Conservation (phyloP, 2,113 vertebrate species). For the Puffinus mauretanicus region DNA sequence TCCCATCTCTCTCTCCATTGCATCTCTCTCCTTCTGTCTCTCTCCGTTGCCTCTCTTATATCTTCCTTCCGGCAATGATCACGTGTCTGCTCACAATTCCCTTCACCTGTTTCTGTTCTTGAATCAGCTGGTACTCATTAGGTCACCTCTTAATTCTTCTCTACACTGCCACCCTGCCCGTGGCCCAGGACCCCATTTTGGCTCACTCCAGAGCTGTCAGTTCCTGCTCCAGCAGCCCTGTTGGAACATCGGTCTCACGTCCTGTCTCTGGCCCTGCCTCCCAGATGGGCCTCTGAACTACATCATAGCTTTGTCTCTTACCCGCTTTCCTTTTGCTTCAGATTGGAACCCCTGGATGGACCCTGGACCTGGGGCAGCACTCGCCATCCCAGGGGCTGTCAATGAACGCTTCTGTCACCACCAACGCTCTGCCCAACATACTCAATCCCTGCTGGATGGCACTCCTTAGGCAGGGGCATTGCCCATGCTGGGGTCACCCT, state of each 20-base stretch:
- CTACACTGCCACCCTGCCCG: not conserved
- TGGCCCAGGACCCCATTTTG: not conserved
- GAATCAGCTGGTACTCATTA: too few relatives aligned
- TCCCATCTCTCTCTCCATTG: too few relatives aligned
- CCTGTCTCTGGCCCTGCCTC: not conserved
- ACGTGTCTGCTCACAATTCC: too few relatives aligned
- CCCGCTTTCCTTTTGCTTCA: not conserved
- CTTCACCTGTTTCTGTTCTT: too few relatives aligned
- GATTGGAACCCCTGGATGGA: not conserved
- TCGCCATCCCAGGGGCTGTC: accelerated
- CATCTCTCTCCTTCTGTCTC: too few relatives aligned
- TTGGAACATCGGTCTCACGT: not conserved
- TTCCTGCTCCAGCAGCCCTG: not conserved
- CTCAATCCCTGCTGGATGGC: not conserved
- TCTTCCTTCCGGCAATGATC: too few relatives aligned
- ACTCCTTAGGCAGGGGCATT: accelerated
- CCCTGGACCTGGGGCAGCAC: not conserved
- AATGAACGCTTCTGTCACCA: not conserved
- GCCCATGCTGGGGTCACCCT: not conserved
- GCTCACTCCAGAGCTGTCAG: not conserved
- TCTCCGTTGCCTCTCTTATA: too few relatives aligned
- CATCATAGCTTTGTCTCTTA: not conserved
- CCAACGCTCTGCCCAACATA: not conserved
- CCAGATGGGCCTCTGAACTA: not conserved
- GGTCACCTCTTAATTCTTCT: too few relatives aligned